These are phyloP conservation scores for Hemicentrotus pulcherrimus DNA, from an alignment of 35 echinoderm and acorn worm genomes.

Conservation along the genomic window DNA sequence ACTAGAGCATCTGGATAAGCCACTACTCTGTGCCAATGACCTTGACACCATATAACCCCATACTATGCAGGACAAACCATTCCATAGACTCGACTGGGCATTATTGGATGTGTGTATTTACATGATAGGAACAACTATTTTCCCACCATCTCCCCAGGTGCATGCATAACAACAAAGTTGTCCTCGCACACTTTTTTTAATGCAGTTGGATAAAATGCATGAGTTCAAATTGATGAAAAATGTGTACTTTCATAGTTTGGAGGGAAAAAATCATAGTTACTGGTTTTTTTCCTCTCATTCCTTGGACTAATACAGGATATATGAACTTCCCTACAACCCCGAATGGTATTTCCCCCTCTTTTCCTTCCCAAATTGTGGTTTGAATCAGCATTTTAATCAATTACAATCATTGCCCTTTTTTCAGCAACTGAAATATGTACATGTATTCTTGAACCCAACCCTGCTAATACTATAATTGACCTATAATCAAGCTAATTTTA, in stretches of 20 bases:
- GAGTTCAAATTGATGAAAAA: background rate
- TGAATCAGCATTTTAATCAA: no score
- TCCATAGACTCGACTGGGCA: background rate
- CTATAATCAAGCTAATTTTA: no score
- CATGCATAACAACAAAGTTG: no score
- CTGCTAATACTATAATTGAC: no score
- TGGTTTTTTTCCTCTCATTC: background rate
- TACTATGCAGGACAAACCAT: background rate
- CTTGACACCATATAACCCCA: background rate
- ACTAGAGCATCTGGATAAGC: background rate
- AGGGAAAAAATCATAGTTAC: background rate
- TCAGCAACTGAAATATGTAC: no score
- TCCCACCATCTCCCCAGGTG: background rate
- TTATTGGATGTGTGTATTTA: background rate
- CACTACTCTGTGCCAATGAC: background rate
- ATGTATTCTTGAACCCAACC: no score
- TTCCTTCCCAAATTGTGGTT: no score
- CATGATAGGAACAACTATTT: background rate
- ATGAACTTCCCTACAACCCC: background rate
- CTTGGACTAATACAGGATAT: background rate
- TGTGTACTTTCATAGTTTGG: background rate
- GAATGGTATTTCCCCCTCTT: no score
- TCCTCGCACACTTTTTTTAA: no score
- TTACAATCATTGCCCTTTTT: no score
- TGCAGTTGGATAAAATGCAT: background rate